Conservation (phyloP, 2,113 vertebrate species). For the Desmodus rotundus region DNA sequence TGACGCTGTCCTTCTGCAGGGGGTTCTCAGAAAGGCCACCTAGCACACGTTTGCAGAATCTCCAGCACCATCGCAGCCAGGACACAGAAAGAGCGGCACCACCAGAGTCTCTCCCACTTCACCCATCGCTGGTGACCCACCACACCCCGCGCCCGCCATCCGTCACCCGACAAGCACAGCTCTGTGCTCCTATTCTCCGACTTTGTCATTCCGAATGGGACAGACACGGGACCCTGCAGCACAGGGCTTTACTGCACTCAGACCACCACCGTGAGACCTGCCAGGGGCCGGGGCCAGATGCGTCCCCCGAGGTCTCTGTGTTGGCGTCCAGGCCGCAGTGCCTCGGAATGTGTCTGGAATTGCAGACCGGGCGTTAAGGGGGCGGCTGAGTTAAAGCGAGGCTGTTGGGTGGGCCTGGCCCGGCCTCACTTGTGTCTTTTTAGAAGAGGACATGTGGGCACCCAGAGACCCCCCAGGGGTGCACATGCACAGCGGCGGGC, state of each 20-base stretch:
- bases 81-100: neutral
- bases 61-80: neutral
- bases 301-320: neutral
- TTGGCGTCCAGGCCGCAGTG: neutral
- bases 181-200: neutral
- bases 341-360: neutral
- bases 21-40: neutral
- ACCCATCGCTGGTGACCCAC: too few relatives aligned
- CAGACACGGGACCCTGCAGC: fast-evolving
- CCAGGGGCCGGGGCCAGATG: neutral
- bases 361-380: neutral
- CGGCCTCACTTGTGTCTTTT: neutral
- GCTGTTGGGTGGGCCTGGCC: neutral
- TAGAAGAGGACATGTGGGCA: neutral
- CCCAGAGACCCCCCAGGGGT: neutral
- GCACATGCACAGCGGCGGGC: fast-evolving
- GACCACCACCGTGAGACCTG: neutral
- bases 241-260: fast-evolving
- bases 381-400: neutral
- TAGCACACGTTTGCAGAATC: neutral
- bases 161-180: fast-evolving
- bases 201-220: neutral
- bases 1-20: neutral
- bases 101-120: neutral
- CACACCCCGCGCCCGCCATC: fast-evolving